Evolutionary conservation across 2,797 vertebrate genomes (phyloP).

Genomic region (Hypotaenidia philippensis): DNA sequence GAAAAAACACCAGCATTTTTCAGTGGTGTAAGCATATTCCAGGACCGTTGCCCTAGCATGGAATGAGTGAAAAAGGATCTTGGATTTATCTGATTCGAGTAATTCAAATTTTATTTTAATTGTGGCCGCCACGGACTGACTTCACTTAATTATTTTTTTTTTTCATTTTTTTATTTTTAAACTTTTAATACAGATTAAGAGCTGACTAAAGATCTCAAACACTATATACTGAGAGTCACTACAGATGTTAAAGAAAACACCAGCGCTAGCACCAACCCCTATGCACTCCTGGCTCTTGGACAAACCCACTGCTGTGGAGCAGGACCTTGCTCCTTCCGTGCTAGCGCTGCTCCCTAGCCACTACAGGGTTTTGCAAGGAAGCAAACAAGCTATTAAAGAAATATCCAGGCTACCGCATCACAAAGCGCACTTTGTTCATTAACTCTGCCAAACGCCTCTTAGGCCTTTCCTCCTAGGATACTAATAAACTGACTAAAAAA

Average conservation of each 20-base stretch:
- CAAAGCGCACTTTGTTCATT: not conserved
- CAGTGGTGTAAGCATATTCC: not conserved
- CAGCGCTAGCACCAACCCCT: conserved; percentile 63
- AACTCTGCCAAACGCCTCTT: conserved; percentile 19
- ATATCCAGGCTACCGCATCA: conserved; percentile 43
- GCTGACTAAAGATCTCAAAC: conserved; percentile 72
- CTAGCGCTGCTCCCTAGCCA: conserved; percentile 14
- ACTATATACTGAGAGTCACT: conserved; percentile 79
- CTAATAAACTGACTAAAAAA: conserved; percentile 17
- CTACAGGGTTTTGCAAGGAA: conserved; percentile 55
- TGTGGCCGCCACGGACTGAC: conserved; percentile 33
- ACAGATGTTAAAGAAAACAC: conserved; percentile 68
- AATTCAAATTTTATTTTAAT: conserved; percentile 56
- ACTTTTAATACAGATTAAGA: conserved; percentile 47
- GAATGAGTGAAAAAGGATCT: conserved; percentile 52
- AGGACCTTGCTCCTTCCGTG: not conserved
- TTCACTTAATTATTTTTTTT: not conserved
- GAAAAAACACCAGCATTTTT: not conserved
- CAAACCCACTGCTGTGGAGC: not conserved
- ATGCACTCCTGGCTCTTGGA: conserved; percentile 29
- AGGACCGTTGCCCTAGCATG: not conserved
- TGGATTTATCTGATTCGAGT: conserved; percentile 11
- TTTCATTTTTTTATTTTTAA: not conserved
- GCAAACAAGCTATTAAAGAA: conserved; percentile 61
- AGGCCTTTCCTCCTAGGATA: conserved; percentile 10